Evolutionary conservation across 2,113 vertebrate species (phyloP), one percentile per base, ranked within the genome.

Genomic region (Nothoprocta pentlandii): DNA sequence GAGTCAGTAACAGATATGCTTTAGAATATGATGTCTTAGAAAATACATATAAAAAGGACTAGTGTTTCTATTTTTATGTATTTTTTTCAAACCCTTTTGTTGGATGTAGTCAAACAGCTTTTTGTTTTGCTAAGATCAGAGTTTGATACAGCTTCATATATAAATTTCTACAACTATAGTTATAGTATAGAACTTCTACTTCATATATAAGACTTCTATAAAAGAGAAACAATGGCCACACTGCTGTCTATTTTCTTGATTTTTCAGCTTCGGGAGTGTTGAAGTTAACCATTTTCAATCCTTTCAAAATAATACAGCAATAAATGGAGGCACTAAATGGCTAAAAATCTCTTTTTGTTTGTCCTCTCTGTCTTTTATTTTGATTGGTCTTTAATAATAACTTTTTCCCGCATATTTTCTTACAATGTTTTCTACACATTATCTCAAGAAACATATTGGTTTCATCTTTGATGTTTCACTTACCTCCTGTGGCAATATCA

Each of bases 401-500:
- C 59, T 59, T 90, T 61, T 59, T 63, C 16, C 63, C 83, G 17
- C 26, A 49, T 49, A 22, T 49, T 49, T 47, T 49, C 49, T 49
- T 49, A 21, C 49, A 49, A 49, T 80, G 49, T 67, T 92, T 70
- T 80, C 63, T 70, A 91, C 73, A 69, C 34, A 67, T 91, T 89
- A 89, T 89, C 85, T 91, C 87, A 89, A 87, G 89, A 16, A 87
- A 46, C 78, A 74, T 59, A 79, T 59, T 89, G 44, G 36, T 63
- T 89, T 85, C 28, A 81, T 89, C 78, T 96, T 80, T 78, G 81
- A 92, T 77, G 59, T 89, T 90, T 89, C 87, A 91, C 59, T 78
- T 64, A 1, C 46, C 16, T 87, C 71, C 79, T 85, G 51, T 19
- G 20, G 67, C 0, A 1, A 53, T 83, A 93, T 16, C 87, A 87